Base-by-base conservation (phyloP, 2,113 vertebrate species). In the Hemiprocne comata region DNA sequence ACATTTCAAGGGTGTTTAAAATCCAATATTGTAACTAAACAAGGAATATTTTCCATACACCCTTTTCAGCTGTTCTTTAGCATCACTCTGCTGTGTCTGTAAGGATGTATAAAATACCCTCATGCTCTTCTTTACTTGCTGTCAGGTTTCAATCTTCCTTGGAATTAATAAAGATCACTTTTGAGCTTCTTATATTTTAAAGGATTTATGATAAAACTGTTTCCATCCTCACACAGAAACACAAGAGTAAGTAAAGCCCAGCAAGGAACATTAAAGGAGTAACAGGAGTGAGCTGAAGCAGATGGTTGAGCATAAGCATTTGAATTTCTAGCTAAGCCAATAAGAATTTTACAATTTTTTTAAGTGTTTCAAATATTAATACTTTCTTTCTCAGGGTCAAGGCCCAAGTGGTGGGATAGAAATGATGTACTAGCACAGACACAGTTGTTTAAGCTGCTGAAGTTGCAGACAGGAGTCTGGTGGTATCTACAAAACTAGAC, bases 101-200 rank as follows among this genome's bases (percentile, higher is more conserved):
- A 54, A 29, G 25, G 72, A 66, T 28, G 62, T 34, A 9, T 15
- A 73, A 50, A 51, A 53, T 5, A 17, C 23, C 28, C 26, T 87
- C 42, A 4, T 44, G 58, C 48, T 29, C 67, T n/a, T 48, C 50
- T 42, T 64, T 40, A 16, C 17, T 42, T 18, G 36, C 44, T 81
- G 18, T 18, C 33, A 24, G 13, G 17, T 48, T 90, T 89, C 88
- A 73, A 40, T 87, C 86, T 42, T 44, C 86, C 55, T 48, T 42
- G 10, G 34, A 89, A 96, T 74, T 88, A 95, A 89, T 60, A 46
- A 64, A 87, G 75, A 89, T 54, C 36, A 74, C 64, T 62, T 46
- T 60, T n/a, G 57, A 90, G 88, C 62, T 72, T 34, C 85, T 75
- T 81, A 79, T 74, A 70, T 65, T 86, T 85, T 54, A 38, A 69